phyloP scores from a whole-genome alignment of 2,888 invertebrate species.

The Hesperia comma region DNA sequence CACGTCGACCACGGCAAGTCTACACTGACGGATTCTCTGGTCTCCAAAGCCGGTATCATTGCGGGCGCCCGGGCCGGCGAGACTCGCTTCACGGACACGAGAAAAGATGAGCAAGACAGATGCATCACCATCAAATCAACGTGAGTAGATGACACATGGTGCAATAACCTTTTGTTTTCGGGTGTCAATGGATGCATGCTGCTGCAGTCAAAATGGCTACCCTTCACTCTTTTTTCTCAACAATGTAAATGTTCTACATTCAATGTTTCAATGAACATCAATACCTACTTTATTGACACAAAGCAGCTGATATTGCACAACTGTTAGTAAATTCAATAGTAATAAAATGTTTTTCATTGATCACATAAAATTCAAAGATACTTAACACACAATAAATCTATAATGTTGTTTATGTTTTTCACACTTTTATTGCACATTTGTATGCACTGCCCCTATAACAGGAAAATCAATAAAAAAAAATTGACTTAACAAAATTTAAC shows the following conservation, averaged over 20 bases:
- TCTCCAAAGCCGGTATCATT: slow-evolving; percentile 99
- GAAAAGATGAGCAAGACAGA: slow-evolving; percentile 99
- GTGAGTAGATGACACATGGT: slow-evolving; percentile 84
- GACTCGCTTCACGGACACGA: slow-evolving; percentile 99
- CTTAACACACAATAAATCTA: too few species aligned
- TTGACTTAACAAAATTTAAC: slow-evolving; percentile 12
- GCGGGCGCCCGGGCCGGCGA: slow-evolving; percentile 99
- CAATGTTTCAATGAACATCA: neutral
- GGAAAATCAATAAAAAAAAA: too few species aligned
- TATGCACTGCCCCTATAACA: too few species aligned
- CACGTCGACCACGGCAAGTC: slow-evolving; percentile 99
- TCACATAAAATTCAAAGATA: too few species aligned
- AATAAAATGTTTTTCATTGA: too few species aligned
- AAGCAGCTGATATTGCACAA: slow-evolving; percentile 28
- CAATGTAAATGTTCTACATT: neutral
- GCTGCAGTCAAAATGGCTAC: slow-evolving; percentile 22
- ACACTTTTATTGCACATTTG: too few species aligned
- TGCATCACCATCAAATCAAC: slow-evolving; percentile 99
- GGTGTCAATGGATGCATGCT: slow-evolving; percentile 14
- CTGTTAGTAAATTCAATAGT: neutral
- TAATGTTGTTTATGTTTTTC: too few species aligned
- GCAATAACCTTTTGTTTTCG: slow-evolving; percentile 35
- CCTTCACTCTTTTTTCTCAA: neutral
- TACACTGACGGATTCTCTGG: slow-evolving; percentile 99
- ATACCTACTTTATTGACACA: slow-evolving; percentile 21